A percentile compares a stretch with the other conserved stretches of the same genome.
These are phyloP conservation scores for Rutpela maculata DNA, from an alignment of 2,888 invertebrate species.

Conservation along the genomic window DNA sequence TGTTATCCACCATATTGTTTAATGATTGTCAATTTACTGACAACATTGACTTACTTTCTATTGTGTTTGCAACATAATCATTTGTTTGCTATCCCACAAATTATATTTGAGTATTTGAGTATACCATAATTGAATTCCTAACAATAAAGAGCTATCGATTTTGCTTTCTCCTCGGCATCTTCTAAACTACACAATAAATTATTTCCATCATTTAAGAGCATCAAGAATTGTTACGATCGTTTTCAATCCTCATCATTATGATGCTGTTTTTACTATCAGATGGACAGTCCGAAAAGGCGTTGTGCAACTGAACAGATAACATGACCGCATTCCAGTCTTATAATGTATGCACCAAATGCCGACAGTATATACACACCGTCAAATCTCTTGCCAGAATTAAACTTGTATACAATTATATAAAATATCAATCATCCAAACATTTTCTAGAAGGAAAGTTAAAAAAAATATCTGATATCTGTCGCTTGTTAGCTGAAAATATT, in stretches of 20 bases:
- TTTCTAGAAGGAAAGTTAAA: neutral
- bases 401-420: constrained; percentile 17
- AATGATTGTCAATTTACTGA: constrained; percentile 3
- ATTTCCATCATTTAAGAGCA: constrained; percentile 11
- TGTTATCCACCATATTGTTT: neutral
- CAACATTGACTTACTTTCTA: constrained; percentile 7
- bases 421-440: constrained; percentile 15
- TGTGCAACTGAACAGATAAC: constrained; percentile 37
- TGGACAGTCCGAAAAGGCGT: constrained; percentile 35
- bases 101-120: neutral
- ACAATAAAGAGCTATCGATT: constrained; percentile 2
- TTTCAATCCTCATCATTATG: constrained; percentile 19
- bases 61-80: neutral
- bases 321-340: constrained; percentile 39
- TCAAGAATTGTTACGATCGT: constrained; percentile 10
- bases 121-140: constrained; percentile 1
- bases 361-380: constrained; percentile 25
- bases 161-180: constrained; percentile 10
- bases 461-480: neutral
- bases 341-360: constrained; percentile 39
- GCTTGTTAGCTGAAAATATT: neutral
- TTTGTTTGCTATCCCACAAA: constrained; percentile 1
- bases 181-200: neutral
- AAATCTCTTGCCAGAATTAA: constrained; percentile 8
- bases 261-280: constrained; percentile 29